phyloP scores from a whole-genome alignment of 1,140 invertebrate species.

The Odontomachus brunneus region DNA sequence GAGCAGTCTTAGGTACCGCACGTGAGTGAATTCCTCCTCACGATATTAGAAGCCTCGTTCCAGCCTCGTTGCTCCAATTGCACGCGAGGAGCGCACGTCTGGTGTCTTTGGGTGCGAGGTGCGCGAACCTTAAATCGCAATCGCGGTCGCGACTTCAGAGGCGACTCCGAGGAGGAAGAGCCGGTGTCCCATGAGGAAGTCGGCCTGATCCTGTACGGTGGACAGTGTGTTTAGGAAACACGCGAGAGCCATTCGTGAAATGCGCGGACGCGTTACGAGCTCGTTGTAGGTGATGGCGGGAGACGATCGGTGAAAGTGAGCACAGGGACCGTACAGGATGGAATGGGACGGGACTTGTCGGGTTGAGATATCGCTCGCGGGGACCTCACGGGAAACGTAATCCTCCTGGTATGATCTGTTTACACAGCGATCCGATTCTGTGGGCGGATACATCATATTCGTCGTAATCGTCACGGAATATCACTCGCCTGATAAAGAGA shows the following conservation, averaged over 20 bases:
- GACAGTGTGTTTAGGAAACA: slow-evolving; percentile 23
- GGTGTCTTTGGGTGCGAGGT: no score
- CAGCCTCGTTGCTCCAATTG: no score
- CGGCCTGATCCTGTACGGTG: not conserved
- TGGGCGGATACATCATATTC: no score
- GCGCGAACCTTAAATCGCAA: not conserved
- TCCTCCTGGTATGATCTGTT: not conserved
- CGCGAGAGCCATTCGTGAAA: slow-evolving; percentile 22
- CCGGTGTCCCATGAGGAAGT: not conserved
- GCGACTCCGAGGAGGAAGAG: not conserved
- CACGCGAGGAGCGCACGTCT: no score
- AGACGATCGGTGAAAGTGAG: slow-evolving; percentile 56
- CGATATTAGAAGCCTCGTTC: no score
- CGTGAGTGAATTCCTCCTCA: no score
- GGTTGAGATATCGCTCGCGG: not conserved
- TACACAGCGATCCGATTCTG: not conserved
- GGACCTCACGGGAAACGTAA: not conserved
- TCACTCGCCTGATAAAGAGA: no score
- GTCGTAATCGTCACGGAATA: no score
- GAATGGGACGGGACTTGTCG: not conserved
- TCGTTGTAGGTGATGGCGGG: slow-evolving; percentile 12
- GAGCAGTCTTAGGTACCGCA: no score
- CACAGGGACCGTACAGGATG: not conserved
- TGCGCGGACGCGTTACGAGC: slow-evolving; percentile 22
- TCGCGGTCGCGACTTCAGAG: not conserved